Conservation (phyloP, 2,797 vertebrate genomes). For the Rhodeus uyekii region DNA sequence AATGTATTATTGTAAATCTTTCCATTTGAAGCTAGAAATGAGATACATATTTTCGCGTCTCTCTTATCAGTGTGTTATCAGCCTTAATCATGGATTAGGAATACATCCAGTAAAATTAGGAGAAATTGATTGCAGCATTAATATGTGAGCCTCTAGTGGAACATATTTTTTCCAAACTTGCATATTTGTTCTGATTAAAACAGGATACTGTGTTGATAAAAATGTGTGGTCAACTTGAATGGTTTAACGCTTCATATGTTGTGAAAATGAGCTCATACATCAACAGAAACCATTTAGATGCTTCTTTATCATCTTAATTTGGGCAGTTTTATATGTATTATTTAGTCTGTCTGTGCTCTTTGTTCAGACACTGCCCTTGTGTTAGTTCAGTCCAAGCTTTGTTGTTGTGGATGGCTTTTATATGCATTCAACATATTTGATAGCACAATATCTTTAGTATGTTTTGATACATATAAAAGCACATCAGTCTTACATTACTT, state of each 20-base stretch:
- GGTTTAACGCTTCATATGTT: conserved; percentile 29
- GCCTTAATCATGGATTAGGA: conserved; percentile 29
- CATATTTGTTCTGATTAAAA: conserved; percentile 20
- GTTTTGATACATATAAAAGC: neutral
- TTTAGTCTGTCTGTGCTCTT: neutral
- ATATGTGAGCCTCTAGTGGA: neutral
- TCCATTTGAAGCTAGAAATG: neutral
- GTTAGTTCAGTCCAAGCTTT: neutral
- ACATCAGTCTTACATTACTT: neutral
- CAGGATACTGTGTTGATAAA: conserved; percentile 2
- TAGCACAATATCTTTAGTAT: neutral
- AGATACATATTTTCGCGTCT: conserved; percentile 4
- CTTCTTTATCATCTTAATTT: neutral
- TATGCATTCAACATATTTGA: neutral
- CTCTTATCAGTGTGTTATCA: neutral
- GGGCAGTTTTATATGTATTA: neutral
- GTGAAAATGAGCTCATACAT: conserved; percentile 42
- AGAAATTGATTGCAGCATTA: conserved; percentile 13
- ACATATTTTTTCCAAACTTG: conserved; percentile 9
- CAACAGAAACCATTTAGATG: conserved; percentile 21
- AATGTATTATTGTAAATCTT: neutral
- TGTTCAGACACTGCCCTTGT: neutral
- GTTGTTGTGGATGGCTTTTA: neutral
- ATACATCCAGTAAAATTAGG: conserved; percentile 7
- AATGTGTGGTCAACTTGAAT: conserved; percentile 28